Base-by-base conservation (phyloP, 2,797 vertebrate species). In the Gadopsis marmoratus region DNA sequence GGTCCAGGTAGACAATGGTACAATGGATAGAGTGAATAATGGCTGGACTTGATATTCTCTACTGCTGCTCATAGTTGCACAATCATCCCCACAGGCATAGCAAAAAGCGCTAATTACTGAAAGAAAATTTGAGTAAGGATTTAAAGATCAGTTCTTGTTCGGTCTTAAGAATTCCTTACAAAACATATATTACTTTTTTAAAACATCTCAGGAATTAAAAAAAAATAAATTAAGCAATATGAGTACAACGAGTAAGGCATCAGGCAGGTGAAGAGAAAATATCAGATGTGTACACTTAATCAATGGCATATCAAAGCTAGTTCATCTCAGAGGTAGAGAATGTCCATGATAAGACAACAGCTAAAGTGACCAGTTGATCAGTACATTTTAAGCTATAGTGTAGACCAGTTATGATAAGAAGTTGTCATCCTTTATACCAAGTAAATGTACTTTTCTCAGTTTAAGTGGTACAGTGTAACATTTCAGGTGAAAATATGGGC, bases 311-410 rank as follows among this genome's bases (percentile, higher is more conserved):
- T 82, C 82, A 86, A 92, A 86, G 90, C 85, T 85, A 86, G 83
- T 91, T 91, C 78, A 90, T 93, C 91, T 90, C 87, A 85, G 95
- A 96, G 95, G 95, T 96, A 96, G 95, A 93, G 88, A 91, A 93
- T 90, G 81, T 90, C 87, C 85, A 87, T 84, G 78, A 92, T 86
- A 83, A 91, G 74, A 95, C 61, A 4, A 74, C 68, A 88, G 67
- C 77, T 68, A 77, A 85, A 87, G 76, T 88, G 76, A 84, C 75
- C 67, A 81, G 65, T 83, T 81, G 64, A 75, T 81, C 31, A 61
- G 45, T 70, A 84, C 47, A 81, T 86, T 76, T 81, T 51, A 85
- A 77, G 78, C 76, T 62, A 39, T 35, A 45, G 66, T 70, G 60
- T 79, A 50, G 64, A 78, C 70, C 69, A 85, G 81, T 74, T 77